These are phyloP conservation scores for Capreolus pygargus DNA, from an alignment of 2,113 vertebrate species.

Conservation along the genomic window DNA sequence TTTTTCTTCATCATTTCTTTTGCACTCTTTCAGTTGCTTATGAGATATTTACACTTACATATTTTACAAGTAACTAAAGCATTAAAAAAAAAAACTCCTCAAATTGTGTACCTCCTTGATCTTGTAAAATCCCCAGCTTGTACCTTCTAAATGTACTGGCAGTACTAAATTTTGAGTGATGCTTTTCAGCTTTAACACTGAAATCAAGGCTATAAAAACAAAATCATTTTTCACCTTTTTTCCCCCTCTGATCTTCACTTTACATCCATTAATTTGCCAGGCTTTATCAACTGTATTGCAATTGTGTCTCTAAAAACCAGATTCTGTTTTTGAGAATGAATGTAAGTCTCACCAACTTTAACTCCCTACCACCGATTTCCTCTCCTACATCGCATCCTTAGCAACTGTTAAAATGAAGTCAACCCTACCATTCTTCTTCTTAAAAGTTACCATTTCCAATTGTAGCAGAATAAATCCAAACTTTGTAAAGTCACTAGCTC, in stretches of 20 bases:
- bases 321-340: background rate
- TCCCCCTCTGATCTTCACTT: background rate
- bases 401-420: background rate
- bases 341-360: background rate
- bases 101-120: background rate
- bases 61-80: background rate
- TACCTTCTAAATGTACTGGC: background rate
- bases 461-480: background rate
- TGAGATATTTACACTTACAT: background rate
- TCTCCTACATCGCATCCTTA: background rate
- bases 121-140: background rate
- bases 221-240: background rate
- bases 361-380: fast-evolving
- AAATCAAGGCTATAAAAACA: background rate
- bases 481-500: background rate
- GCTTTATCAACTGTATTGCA: background rate
- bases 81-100: background rate
- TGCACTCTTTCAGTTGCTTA: background rate
- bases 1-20: background rate
- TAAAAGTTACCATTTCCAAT: background rate
- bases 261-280: background rate
- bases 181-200: background rate
- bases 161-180: background rate
- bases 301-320: background rate
- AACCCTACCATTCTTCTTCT: background rate